These are phyloP conservation scores for Ondatra zibethicus DNA, from an alignment of 2,113 vertebrate genomes.

Conservation along the genomic window DNA sequence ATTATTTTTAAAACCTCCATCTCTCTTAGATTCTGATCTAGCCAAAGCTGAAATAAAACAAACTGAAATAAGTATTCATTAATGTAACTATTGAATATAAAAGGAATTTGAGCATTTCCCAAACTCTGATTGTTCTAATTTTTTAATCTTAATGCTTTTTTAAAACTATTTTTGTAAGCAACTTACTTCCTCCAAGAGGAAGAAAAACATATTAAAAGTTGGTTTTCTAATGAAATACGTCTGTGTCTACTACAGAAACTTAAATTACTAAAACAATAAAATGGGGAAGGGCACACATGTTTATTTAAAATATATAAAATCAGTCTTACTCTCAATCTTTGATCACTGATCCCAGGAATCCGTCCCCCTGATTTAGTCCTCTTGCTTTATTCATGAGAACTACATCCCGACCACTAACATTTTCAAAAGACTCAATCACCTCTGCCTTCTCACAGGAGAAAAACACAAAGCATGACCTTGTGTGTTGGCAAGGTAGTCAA, in stretches of 20 bases:
- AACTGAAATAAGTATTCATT: slow-evolving; percentile 85
- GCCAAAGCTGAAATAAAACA: slow-evolving; percentile 94
- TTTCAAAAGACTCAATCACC: background rate
- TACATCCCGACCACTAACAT: background rate
- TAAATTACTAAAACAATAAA: slow-evolving; percentile 45
- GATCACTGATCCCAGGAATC: slow-evolving; percentile 36
- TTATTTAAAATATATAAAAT: slow-evolving; percentile 36
- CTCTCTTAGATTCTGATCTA: slow-evolving; percentile 93
- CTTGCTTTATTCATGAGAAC: slow-evolving; percentile 31
- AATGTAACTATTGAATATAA: slow-evolving; percentile 72
- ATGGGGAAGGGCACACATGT: background rate
- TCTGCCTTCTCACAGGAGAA: slow-evolving; percentile 34
- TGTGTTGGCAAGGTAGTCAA: background rate
- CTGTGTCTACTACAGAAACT: background rate
- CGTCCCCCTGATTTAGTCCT: background rate
- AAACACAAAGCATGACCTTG: slow-evolving; percentile 17
- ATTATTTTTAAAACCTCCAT: slow-evolving; percentile 96
- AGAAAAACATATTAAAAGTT: background rate
- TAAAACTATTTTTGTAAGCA: slow-evolving; percentile 43
- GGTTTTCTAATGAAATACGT: background rate
- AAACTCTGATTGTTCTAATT: slow-evolving; percentile 27
- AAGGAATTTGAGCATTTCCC: slow-evolving; percentile 64
- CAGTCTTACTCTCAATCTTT: background rate
- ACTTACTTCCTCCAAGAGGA: slow-evolving; percentile 35
- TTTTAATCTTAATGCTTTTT: slow-evolving; percentile 25